Percentiles rank a stretch among this genome's conserved stretches.
Conservation (phyloP, 1,140 invertebrate species). For the Tribolium castaneum region DNA sequence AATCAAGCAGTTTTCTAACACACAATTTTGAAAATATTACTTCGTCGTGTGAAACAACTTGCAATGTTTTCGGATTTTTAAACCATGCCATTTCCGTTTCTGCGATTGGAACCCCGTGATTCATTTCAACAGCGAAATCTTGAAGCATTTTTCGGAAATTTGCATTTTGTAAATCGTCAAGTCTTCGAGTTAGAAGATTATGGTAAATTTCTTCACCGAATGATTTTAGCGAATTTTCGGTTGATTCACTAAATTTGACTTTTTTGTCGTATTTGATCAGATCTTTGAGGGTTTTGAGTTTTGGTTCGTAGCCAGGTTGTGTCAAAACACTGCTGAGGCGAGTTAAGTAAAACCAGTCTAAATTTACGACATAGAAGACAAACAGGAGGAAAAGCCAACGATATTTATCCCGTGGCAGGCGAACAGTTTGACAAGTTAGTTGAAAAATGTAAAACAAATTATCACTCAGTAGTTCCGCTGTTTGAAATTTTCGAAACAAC, state of each 20-base stretch:
- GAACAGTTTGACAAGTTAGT: neutral
- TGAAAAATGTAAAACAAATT: neutral
- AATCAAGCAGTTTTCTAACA: neutral
- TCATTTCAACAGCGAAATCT: neutral
- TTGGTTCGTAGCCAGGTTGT: neutral
- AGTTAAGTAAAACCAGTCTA: neutral
- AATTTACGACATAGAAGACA: neutral
- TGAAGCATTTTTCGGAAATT: neutral
- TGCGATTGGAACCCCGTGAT: neutral
- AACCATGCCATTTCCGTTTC: neutral
- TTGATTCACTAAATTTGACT: neutral
- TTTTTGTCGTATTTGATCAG: neutral
- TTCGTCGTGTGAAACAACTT: neutral
- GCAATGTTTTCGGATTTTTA: neutral
- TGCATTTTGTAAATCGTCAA: neutral
- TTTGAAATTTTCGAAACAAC: neutral
- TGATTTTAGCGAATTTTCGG: neutral
- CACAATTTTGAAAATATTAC: neutral
- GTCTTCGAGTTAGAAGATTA: neutral
- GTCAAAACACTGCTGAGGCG: slow-evolving; percentile 1
- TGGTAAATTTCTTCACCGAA: neutral
- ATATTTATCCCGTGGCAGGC: neutral
- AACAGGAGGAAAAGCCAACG: neutral
- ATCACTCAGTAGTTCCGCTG: no score
- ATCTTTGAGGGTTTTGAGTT: neutral